Evolutionary conservation across 2,888 invertebrate species (phyloP), one percentile per base, ranked within the genome.

Genomic region (Chrysotoxum bicinctum): DNA sequence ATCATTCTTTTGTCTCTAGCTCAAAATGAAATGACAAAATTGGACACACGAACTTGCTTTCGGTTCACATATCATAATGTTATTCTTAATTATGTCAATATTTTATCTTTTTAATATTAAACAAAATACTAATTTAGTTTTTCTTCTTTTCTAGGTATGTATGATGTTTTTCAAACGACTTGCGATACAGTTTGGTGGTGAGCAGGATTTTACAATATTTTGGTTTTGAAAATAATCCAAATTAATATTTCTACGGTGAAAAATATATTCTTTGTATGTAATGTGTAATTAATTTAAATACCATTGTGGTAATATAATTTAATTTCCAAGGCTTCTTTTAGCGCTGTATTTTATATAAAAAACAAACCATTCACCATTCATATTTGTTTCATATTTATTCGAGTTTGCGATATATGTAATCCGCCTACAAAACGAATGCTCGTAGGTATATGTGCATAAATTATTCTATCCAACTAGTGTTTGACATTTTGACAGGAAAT

Each of bases 401-500:
- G 32, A 37, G 35, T 60, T 48, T 48, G 32, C 64, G 32, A 64
- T 19, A 30, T 23, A 64, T 19, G 19, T 23, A 48, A 50, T 50
- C 45, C 66, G n/a, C 66, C 66, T 35, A 50, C 50, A 16, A 62
- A 45, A 21, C 35, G 56, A 16, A 54, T 16, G 9, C 12, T 1
- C 2, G 10, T 8, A 19, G 1, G 19, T 8, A 2, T 1, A 12
- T 48, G 23, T 23, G 1, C 26, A 60, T 66, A 62, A 62, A 62
- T 64, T 58, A 45, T 35, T 26, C 16, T 12, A 32, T 48, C 58
- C 21, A 50, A 56, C 32, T 48, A 66, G 64, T 72, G 66, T 74
- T 74, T 68, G 79, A 73, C 68, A 68, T 60, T 73, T 60, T 80
- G 80, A 76, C 81, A 72, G 72, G 52, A 60, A 72, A 82, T 82